phyloP scores from a whole-genome alignment of 2,113 vertebrate species.

The Prunella fulvescens region DNA sequence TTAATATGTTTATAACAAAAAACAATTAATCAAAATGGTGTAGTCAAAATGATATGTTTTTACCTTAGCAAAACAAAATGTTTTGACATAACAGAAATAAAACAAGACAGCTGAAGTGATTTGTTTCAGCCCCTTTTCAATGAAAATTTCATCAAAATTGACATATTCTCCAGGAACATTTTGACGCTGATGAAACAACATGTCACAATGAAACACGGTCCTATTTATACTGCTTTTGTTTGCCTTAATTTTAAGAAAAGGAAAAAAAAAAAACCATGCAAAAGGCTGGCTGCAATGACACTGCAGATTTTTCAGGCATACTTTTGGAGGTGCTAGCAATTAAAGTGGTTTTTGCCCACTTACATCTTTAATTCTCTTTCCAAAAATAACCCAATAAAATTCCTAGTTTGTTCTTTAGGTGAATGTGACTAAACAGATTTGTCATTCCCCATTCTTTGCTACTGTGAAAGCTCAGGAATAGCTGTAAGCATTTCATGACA shows the following conservation, averaged over 20 bases:
- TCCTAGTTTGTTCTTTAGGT: neutral
- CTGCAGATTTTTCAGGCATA: neutral
- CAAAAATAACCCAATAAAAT: neutral
- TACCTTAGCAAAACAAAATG: slow-evolving; percentile 4
- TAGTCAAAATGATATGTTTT: neutral
- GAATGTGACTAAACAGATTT: neutral
- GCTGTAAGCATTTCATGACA: neutral
- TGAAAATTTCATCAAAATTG: slow-evolving; percentile 41
- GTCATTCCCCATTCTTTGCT: neutral
- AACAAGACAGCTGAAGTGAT: slow-evolving; percentile 15
- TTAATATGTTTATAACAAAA: neutral
- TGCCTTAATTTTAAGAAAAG: neutral
- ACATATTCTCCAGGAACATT: neutral
- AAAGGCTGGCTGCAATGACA: neutral
- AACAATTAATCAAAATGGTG: neutral
- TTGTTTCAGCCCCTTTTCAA: neutral
- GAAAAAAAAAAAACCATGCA: neutral
- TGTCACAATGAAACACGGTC: neutral
- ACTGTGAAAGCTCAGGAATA: neutral
- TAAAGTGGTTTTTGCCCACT: neutral
- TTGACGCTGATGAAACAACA: neutral
- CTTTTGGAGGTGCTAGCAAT: neutral
- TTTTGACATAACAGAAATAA: slow-evolving; percentile 30
- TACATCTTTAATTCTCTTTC: neutral
- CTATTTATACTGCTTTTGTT: neutral